A percentile compares a stretch with the other conserved stretches of the same genome.
Evolutionary conservation across 1,140 invertebrate genomes (phyloP).

Genomic region (Brachionus koreanus): DNA sequence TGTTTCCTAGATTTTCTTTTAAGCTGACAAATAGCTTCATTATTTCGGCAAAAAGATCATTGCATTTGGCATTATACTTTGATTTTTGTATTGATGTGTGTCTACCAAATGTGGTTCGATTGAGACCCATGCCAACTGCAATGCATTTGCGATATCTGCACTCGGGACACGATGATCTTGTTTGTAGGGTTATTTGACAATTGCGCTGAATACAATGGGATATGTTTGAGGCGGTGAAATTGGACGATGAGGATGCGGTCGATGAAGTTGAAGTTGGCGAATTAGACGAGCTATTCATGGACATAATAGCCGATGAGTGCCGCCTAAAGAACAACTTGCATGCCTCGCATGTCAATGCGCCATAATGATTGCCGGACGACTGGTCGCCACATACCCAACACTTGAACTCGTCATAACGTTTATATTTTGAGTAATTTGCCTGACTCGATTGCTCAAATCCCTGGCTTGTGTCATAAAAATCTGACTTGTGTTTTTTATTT

Average conservation of each 20-base stretch:
- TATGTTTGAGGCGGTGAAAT: neutral
- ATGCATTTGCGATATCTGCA: conserved; percentile 99
- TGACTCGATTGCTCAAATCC: neutral
- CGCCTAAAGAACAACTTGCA: conserved; percentile 49
- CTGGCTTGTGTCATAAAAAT: neutral
- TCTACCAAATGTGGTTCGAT: conserved; percentile 26
- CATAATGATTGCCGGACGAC: conserved; percentile 61
- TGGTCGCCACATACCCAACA: conserved; percentile 61
- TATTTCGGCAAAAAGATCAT: conserved; percentile 38
- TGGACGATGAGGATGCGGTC: neutral
- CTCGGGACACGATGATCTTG: conserved; percentile 76
- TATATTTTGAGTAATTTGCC: conserved; percentile 14
- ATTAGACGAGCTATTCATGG: conserved; percentile 16
- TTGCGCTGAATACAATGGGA: conserved; percentile 45
- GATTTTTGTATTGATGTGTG: conserved; percentile 39
- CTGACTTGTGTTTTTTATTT: neutral
- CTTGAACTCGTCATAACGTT: conserved; percentile 29
- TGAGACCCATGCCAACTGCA: conserved; percentile 86
- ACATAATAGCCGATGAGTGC: conserved; percentile 34
- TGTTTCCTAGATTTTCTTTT: conserved; percentile 11
- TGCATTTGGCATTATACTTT: conserved; percentile 37
- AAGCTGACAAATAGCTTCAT: conserved; percentile 20
- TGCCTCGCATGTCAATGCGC: conserved; percentile 61
- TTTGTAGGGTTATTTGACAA: conserved; percentile 56
- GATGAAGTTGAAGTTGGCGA: neutral